These are phyloP conservation scores for Drosophila mojavensis DNA, from an alignment of 1,140 invertebrate species.

Conservation along the genomic window DNA sequence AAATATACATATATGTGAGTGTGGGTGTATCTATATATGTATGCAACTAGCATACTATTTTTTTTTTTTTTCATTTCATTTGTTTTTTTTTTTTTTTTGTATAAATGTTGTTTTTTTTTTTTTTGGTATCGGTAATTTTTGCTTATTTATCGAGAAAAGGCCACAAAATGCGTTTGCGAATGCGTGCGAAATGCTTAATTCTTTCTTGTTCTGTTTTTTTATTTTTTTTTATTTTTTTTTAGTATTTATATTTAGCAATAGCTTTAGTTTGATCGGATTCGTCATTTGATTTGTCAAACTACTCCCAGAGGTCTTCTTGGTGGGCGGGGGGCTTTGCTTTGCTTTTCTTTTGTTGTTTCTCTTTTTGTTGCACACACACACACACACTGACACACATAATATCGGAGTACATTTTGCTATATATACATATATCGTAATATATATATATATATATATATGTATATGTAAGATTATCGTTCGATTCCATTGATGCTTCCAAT, in stretches of 20 bases:
- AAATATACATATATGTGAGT: conserved; percentile 14
- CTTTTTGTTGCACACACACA: background rate
- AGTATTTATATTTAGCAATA: conserved; percentile 24
- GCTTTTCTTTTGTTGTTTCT: background rate
- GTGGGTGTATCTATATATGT: conserved; percentile 2
- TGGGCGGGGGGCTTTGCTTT: background rate
- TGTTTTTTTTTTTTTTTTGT: conserved; percentile 26
- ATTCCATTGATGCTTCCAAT: conserved; percentile 28
- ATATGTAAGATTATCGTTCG: conserved; percentile 42
- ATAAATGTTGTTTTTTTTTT: conserved; percentile 36
- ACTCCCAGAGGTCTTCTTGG: background rate
- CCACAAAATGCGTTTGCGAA: conserved; percentile 71
- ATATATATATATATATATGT: conserved; percentile 1
- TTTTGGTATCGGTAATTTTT: conserved; percentile 32
- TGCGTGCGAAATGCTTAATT: conserved; percentile 69
- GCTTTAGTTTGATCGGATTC: background rate
- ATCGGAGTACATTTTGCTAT: conserved; percentile 78
- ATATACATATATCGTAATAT: conserved; percentile 25
- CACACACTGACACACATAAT: conserved; percentile 53
- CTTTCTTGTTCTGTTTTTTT: conserved; percentile 6
- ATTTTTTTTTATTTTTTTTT: background rate
- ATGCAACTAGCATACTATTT: conserved; percentile 11
- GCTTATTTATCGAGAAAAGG: conserved; percentile 65
- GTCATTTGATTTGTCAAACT: conserved; percentile 5
- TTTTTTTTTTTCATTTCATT: conserved; percentile 1